Evolutionary conservation across 1,140 invertebrate species (phyloP), one percentile per base, ranked within the genome.

Genomic region (Matsumurasca onukii): DNA sequence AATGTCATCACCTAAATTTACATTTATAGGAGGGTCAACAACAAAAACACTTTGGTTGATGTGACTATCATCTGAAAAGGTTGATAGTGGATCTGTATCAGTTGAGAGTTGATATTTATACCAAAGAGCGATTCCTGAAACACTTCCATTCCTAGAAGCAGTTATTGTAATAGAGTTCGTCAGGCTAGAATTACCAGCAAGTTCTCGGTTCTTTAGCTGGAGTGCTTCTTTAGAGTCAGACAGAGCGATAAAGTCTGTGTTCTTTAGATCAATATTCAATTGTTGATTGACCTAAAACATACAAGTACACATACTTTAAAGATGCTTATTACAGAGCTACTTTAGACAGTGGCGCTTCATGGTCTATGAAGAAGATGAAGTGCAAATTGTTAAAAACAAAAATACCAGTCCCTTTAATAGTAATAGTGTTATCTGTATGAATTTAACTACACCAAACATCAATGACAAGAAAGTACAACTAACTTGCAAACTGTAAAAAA

Each of bases 1-100:
- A 29, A 59, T 27, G 9, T 22, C 30, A 13, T 59, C 55, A 29
- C 55, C 55, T 27, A 27, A 25, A 27, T 5, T 5, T 5, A 59
- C 55, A 59, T 59, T 25, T 22, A 13, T 27, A 5, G 55, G 55
- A 27, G 55, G 55, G 25, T 59, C 55, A 5, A 59, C 55, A 59
- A 59, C 55, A 59, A 22, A 59, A 25, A 59, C 55, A 59, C 25
- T 27, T 59, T 59, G 55, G 25, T 59, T 59, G 15, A 59, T 29
- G 25, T 59, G 55, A 59, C 55, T 59, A 5, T 59, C 55, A 22
- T 5, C 24, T 27, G 15, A 22, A 2, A 25, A 5, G 30, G 55
- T 59, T 15, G 55, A 59, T 12, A 25, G 24, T 3, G 5, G 55
- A 13, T 29, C 5, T 9, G 15, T 13, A 12, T 27, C 22, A 27